Evolutionary conservation across 2,113 vertebrate genomes (phyloP).

Genomic region (Protobothrops flavoviridis): DNA sequence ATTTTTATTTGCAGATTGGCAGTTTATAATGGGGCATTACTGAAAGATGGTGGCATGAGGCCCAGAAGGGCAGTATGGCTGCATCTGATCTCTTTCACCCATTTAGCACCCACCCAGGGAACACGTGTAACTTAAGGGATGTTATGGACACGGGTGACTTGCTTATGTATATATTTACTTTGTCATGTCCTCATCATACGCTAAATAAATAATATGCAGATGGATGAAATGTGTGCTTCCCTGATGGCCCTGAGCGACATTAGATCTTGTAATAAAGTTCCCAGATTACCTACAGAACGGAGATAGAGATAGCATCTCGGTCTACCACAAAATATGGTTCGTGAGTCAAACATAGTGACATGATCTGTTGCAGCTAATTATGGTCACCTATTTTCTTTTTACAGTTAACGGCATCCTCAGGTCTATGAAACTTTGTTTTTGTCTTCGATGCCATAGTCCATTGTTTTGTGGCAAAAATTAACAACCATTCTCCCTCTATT

Average conservation of each 20-base stretch:
- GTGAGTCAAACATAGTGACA: neutral
- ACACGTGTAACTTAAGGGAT: neutral
- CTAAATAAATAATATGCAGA: neutral
- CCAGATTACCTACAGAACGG: neutral
- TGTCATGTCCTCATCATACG: neutral
- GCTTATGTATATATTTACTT: neutral
- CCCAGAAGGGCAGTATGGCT: neutral
- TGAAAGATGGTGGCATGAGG: neutral
- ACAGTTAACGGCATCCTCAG: neutral
- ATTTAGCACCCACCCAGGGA: neutral
- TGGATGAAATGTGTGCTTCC: neutral
- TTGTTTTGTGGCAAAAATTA: neutral
- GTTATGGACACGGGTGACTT: neutral
- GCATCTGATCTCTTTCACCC: neutral
- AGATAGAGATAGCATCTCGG: neutral
- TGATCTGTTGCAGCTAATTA: neutral
- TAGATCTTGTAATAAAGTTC: neutral
- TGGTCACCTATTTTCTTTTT: neutral
- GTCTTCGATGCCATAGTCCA: neutral
- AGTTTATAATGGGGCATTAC: neutral
- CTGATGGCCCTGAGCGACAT: neutral
- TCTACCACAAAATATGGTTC: neutral
- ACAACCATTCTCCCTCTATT: neutral
- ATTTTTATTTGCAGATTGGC: neutral
- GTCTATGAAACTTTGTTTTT: neutral